phyloP scores from a whole-genome alignment of 2,888 invertebrate species.

The Leucophenga maculata region DNA sequence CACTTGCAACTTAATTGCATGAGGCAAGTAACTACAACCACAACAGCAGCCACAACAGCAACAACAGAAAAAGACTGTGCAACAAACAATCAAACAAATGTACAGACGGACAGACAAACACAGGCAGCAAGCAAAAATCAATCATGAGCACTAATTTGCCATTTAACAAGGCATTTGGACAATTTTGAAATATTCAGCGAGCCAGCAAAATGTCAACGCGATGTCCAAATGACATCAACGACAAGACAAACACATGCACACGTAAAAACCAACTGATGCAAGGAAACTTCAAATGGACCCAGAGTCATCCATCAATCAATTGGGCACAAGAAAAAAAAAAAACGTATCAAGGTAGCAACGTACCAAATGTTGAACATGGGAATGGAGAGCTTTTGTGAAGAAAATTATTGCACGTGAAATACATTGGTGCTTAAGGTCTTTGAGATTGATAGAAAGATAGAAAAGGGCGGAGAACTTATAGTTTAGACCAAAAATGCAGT shows the following conservation, averaged over 20 bases:
- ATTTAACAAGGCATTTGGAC: conserved; percentile 72
- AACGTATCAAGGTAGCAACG: background rate
- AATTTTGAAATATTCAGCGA: conserved; percentile 68
- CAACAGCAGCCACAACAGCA: conserved; percentile 57
- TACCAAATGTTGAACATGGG: background rate
- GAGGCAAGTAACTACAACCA: conserved; percentile 30
- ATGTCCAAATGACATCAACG: conserved; percentile 39
- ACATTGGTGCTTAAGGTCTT: too few species aligned
- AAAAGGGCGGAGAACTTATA: too few species aligned
- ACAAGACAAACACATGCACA: conserved; percentile 31
- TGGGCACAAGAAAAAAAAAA: conserved; percentile 17
- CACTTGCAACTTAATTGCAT: conserved; percentile 61
- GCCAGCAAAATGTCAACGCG: conserved; percentile 59
- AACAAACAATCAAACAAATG: conserved; percentile 1
- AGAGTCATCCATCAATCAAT: conserved; percentile 58
- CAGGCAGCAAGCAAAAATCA: conserved; percentile 51
- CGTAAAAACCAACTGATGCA: background rate
- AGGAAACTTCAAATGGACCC: conserved; percentile 3
- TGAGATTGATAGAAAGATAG: too few species aligned
- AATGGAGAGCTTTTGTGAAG: background rate
- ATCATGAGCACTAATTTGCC: conserved; percentile 71
- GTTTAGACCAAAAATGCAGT: too few species aligned
- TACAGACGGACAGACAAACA: background rate
- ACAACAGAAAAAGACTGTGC: conserved; percentile 4
- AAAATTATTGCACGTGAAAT: too few species aligned